Evolutionary conservation across 2,888 invertebrate species (phyloP), one percentile per base, ranked within the genome.

Genomic region (Epirrhoe tristata): DNA sequence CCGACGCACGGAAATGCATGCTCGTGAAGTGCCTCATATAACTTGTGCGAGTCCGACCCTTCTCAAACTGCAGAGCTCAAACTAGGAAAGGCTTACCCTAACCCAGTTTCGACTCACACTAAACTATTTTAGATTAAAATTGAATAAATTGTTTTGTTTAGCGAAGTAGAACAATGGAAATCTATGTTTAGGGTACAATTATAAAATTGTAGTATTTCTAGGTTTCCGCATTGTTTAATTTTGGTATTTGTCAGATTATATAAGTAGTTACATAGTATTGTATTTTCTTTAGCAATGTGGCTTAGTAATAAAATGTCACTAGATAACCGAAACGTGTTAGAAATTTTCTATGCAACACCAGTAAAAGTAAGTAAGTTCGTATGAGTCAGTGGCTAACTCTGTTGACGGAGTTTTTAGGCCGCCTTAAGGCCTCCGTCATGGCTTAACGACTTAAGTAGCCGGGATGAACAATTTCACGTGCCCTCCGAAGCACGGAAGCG

Each of bases 1-100:
- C 36, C 51, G 63, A 67, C 65, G 69, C 76, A 74, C 78, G 72
- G 76, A 78, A 82, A 78, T 78, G 79, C 79, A 79, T 71, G 72
- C 66, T 70, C 55, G 67, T 73, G 72, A 72, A 77, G 75, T 77
- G 75, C 77, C 80, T 84, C 81, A 85, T 82, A 84, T 79, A 85
- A 84, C 75, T 86, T 81, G 75, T 72, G 75, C 70, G 74, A 80
- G 79, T 74, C 75, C 78, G 76, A 86, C 85, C 85, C 83, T 83
- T 81, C 79, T 84, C 83, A 82, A 83, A 81, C 81, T 81, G 70
- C 58, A 80, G 75, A 73, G 74, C 72, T 72, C 71, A 74, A 79
- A 75, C 77, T 75, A 74, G 74, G 69, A 69, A 77, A 72, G 75
- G 81, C 79, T 81, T 76, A 78, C 73, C 75, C 75, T 80, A 81